Evolutionary conservation across 1,140 invertebrate genomes (phyloP), one percentile per base, ranked within the genome.

Genomic region (Aplysia californica): DNA sequence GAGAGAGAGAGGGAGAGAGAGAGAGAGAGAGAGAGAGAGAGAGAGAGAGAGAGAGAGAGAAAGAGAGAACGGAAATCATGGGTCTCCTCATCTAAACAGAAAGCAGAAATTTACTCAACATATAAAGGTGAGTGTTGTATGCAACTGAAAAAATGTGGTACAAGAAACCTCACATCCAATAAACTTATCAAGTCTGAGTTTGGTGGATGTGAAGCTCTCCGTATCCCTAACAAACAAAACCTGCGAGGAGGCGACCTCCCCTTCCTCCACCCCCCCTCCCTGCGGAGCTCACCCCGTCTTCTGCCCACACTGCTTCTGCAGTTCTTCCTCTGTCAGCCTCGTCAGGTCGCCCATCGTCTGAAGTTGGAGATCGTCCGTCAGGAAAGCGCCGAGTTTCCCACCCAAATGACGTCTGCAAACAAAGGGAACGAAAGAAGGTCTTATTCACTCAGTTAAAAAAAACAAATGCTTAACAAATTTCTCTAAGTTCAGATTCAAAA

Each of bases 311-410:
- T 75, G 72, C 15, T 81, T 76, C 56, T 86, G 80, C 31, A 89
- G 76, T 6, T 83, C 78, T 33, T 81, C 55, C 58, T 82, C 66
- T 5, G 86, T 80, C 70, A 84, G 86, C 33, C 67, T 64, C 38
- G 75, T 64, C 20, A 89, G 61, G 65, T 89, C 87, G 29, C 80
- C 82, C 80, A 89, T 96, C 26, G 92, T 93, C 81, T 93, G 93
- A 76, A 96, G 94, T 61, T 92, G 91, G 0, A 98, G 89, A 10
- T 85, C 77, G 59, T 88, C 84, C n/a, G 81, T 77, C 31, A 89
- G 23, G 10, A 76, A 72, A 41, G 92, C 91, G 10, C 88, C 88
- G 29, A 89, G 73, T 69, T 89, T 89, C 15, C 88, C 87, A 20
- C 88, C 88, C 18, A 89, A 75, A 64, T 85, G 82, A 36, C 88